Percentiles rank a stretch among this genome's conserved stretches.
These are phyloP conservation scores for Caenorhabditis latens DNA, from an alignment of 1,140 invertebrate species.

Conservation along the genomic window DNA sequence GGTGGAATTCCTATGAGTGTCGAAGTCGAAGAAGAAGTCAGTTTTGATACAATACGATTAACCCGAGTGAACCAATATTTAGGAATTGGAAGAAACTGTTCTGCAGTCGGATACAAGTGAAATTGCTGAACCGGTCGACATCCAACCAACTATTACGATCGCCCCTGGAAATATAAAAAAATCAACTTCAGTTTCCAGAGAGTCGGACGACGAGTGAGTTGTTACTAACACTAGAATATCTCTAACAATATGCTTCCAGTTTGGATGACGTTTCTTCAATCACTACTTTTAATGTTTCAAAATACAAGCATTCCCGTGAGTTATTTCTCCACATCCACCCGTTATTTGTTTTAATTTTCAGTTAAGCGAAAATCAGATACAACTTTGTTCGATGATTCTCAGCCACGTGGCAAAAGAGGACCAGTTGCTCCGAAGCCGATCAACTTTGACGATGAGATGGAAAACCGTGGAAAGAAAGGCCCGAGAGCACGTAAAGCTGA, in stretches of 20 bases:
- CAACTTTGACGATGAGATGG: conserved; percentile 30
- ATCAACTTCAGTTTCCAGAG: background rate
- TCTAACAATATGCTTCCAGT: background rate
- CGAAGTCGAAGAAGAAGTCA: conserved; percentile 18
- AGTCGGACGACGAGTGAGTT: background rate
- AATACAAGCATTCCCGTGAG: background rate
- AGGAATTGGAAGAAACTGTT: conserved; percentile 24
- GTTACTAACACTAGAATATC: background rate
- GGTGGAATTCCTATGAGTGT: conserved; percentile 4
- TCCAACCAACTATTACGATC: no score
- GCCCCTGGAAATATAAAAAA: background rate
- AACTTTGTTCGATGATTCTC: background rate
- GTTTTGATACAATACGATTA: background rate
- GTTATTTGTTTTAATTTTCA: background rate
- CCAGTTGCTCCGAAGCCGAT: background rate
- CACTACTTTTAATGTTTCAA: background rate
- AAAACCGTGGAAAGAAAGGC: background rate
- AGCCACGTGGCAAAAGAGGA: conserved; percentile 38
- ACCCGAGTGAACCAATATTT: background rate
- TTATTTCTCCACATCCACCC: background rate
- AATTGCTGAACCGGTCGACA: no score
- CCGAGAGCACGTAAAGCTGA: conserved; percentile 29
- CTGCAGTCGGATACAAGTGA: background rate
- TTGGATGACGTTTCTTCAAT: background rate
- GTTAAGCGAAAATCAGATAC: background rate